Conservation (phyloP, 2,888 invertebrate genomes). For the Euclidia mi region DNA sequence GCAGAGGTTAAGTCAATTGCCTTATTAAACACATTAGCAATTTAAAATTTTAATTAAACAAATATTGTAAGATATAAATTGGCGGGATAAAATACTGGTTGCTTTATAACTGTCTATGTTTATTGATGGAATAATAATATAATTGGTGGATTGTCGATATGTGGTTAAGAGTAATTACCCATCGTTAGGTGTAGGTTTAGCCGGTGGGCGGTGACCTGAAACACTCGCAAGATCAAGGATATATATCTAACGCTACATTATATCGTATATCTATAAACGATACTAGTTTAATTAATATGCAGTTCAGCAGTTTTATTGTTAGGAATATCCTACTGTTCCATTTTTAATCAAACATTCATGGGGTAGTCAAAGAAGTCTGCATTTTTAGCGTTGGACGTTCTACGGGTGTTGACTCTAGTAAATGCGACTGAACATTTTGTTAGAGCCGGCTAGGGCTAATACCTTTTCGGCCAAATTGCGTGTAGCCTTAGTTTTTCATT, state of each 20-base stretch:
- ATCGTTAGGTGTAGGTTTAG: constrained; percentile 61
- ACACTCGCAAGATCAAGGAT: constrained; percentile 67
- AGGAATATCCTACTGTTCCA: no score
- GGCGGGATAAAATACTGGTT: neutral
- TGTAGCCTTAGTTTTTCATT: no score
- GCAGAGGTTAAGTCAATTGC: no score
- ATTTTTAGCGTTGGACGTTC: no score
- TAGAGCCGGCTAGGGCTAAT: no score
- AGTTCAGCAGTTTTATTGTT: no score
- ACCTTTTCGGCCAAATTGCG: no score
- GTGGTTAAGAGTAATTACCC: constrained; percentile 59
- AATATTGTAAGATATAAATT: neutral
- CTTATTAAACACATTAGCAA: constrained; percentile 2
- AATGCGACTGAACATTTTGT: no score
- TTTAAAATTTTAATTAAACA: constrained; percentile 4
- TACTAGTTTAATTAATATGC: neutral
- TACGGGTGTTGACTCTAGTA: no score
- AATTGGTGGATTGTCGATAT: constrained; percentile 49
- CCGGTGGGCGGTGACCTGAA: constrained; percentile 62
- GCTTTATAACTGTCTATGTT: constrained; percentile 3
- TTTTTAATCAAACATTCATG: no score
- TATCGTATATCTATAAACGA: neutral
- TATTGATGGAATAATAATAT: constrained; percentile 51
- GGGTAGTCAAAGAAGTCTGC: no score
- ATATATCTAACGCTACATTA: constrained; percentile 53